phyloP scores from a whole-genome alignment of 2,113 vertebrate genomes.

The Xiphophorus hellerii region DNA sequence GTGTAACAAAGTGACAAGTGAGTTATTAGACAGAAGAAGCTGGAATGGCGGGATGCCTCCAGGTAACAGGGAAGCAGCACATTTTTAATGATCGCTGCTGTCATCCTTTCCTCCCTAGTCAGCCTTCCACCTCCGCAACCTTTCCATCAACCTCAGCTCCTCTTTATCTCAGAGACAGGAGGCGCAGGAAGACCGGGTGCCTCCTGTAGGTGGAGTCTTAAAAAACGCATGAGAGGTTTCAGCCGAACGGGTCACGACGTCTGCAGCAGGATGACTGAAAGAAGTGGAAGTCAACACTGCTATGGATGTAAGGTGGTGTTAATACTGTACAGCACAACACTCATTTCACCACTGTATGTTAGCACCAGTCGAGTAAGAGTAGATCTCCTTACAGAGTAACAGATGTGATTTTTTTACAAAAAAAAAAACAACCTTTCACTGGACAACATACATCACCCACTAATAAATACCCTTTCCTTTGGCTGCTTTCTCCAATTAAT shows the following conservation, averaged over 20 bases:
- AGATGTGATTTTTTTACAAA: constrained; percentile 64
- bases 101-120: constrained; percentile 74
- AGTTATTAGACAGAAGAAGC: constrained; percentile 94
- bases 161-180: constrained; percentile 61
- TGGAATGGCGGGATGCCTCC: constrained; percentile 87
- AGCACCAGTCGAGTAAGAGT: constrained; percentile 73
- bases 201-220: constrained; percentile 50
- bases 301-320: constrained; percentile 55
- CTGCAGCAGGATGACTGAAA: constrained; percentile 60
- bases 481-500: constrained; percentile 64
- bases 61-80: constrained; percentile 77
- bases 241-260: constrained; percentile 49
- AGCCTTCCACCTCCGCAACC: constrained; percentile 72
- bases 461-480: constrained; percentile 77
- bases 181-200: constrained; percentile 41
- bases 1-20: constrained; percentile 94
- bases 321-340: constrained; percentile 70
- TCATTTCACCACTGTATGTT: constrained; percentile 62
- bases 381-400: constrained; percentile 61
- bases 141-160: constrained; percentile 64
- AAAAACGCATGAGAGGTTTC: constrained; percentile 52
- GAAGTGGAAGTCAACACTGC: constrained; percentile 61
- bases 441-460: constrained; percentile 67
- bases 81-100: constrained; percentile 79
- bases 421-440: constrained; percentile 52